Evolutionary conservation across 2,888 invertebrate species (phyloP).

Genomic region (Hyposoter dolosus): DNA sequence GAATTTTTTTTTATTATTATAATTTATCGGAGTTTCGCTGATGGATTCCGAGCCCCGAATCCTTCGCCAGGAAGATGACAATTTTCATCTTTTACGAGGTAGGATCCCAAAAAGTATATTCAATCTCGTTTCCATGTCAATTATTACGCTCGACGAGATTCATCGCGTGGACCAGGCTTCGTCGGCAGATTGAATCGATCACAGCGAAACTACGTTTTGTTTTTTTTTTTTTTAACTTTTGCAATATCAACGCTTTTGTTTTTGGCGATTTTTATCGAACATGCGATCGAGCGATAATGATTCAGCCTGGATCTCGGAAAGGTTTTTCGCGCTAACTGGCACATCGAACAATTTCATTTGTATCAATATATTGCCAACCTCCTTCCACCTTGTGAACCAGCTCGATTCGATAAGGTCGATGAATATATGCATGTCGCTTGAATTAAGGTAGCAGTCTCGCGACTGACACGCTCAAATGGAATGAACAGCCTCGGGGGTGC

Average conservation of each 20-base stretch:
- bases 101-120: constrained; percentile 24
- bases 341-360: constrained; percentile 29
- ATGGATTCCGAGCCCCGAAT: constrained; percentile 50
- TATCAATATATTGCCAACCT: background rate
- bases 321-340: constrained; percentile 9
- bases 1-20: constrained; percentile 35
- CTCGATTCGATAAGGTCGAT: background rate
- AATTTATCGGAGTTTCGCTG: constrained; percentile 35
- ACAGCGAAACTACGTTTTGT: constrained; percentile 48
- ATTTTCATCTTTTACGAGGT: background rate
- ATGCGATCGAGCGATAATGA: constrained; percentile 56
- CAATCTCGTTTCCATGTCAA: constrained; percentile 45
- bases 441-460: too few relatives aligned
- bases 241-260: constrained; percentile 51
- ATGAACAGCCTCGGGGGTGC: too few relatives aligned
- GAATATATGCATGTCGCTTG: background rate
- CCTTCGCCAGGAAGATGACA: constrained; percentile 4
- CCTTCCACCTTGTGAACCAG: background rate
- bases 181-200: constrained; percentile 55
- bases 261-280: constrained; percentile 26
- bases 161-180: constrained; percentile 44
- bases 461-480: too few relatives aligned
- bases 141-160: constrained; percentile 52
- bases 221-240: constrained; percentile 28
- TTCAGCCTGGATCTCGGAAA: constrained; percentile 52